Evolutionary conservation across 2,113 vertebrate genomes (phyloP).

Genomic region (Rhagologus leucostigma): DNA sequence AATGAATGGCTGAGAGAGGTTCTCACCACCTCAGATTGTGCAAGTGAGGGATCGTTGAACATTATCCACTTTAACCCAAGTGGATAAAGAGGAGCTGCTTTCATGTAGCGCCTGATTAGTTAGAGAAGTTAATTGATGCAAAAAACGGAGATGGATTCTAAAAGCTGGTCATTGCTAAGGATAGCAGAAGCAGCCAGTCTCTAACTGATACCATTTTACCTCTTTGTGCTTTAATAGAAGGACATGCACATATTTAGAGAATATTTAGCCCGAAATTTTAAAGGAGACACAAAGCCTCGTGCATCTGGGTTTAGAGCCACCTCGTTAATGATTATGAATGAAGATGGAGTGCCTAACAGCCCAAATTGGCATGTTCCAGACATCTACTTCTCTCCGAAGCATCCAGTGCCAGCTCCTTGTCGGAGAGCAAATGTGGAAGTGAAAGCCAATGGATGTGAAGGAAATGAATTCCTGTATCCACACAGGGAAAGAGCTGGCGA

Average conservation of each 20-base stretch:
- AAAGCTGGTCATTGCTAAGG: neutral
- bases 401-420: neutral
- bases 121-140: neutral
- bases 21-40: neutral
- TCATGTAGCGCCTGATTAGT: neutral
- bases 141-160: neutral
- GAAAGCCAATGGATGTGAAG: neutral
- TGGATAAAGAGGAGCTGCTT: neutral
- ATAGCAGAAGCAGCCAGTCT: neutral
- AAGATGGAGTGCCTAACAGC: neutral
- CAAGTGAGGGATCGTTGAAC: neutral
- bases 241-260: neutral
- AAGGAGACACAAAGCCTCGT: neutral
- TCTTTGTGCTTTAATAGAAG: neutral
- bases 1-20: neutral
- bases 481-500: rapidly evolving
- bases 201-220: neutral
- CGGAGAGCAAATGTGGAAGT: neutral
- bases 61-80: neutral
- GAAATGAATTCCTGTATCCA: neutral
- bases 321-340: neutral
- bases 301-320: neutral
- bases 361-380: neutral
- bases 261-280: neutral
- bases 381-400: neutral